Conservation (phyloP, 2,888 invertebrate genomes). For the Apotomis capreana region DNA sequence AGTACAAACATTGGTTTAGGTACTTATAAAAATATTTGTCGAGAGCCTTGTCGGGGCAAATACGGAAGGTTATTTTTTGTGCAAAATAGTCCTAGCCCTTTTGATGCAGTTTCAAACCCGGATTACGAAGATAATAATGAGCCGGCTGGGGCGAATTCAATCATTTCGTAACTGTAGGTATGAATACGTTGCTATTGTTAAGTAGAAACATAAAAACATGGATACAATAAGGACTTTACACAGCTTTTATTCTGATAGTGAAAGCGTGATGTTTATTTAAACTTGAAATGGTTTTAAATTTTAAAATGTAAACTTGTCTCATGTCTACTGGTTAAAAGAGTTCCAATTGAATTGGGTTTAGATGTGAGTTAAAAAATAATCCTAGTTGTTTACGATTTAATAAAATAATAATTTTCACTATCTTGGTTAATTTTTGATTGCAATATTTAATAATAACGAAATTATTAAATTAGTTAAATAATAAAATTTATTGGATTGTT, state of each 20-base stretch:
- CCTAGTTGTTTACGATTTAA: no score
- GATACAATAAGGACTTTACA: conserved; percentile 8
- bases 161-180: conserved; percentile 44
- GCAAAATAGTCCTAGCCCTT: conserved; percentile 65
- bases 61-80: conserved; percentile 70
- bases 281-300: background rate
- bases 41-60: conserved; percentile 69
- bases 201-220: conserved; percentile 27
- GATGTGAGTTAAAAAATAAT: no score
- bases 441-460: no score
- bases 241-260: background rate
- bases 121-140: conserved; percentile 78
- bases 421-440: no score
- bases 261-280: conserved; percentile 19
- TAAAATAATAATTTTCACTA: no score
- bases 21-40: conserved; percentile 82
- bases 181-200: conserved; percentile 28
- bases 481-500: no score
- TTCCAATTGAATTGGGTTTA: no score
- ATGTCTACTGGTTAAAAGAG: no score
- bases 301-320: background rate
- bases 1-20: conserved; percentile 79
- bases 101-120: conserved; percentile 75
- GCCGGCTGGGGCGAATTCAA: conserved; percentile 57
- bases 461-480: no score